These are phyloP conservation scores for Todiramphus saurophagus DNA, from an alignment of 2,113 vertebrate species.

Conservation along the genomic window DNA sequence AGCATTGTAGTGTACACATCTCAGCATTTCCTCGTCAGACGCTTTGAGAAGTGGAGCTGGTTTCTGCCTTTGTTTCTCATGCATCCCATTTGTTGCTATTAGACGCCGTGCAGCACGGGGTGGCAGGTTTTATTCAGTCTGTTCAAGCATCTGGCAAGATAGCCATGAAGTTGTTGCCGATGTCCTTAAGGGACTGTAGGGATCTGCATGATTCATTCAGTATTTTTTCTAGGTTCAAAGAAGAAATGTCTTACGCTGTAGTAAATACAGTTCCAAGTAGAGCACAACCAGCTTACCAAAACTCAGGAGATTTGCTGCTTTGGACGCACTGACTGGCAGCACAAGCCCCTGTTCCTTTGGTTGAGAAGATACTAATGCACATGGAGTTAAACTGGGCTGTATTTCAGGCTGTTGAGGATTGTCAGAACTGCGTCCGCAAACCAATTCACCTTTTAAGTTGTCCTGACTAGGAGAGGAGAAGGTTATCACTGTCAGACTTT, in stretches of 20 bases:
- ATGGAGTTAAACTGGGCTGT: neutral
- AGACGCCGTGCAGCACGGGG: neutral
- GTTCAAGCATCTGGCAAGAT: conserved; percentile 42
- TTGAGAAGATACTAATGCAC: neutral
- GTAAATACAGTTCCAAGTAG: conserved; percentile 22
- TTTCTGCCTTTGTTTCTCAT: conserved; percentile 5
- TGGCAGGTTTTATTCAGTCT: conserved; percentile 50
- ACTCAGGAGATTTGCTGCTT: neutral
- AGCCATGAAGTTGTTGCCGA: conserved; percentile 21
- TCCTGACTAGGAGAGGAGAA: neutral
- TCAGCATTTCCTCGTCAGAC: neutral
- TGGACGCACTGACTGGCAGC: neutral
- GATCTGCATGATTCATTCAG: conserved; percentile 50
- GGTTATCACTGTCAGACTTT: neutral
- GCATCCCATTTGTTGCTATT: neutral
- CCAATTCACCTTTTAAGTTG: neutral
- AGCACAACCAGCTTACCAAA: conserved; percentile 2
- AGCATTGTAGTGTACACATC: neutral
- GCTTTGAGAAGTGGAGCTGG: neutral
- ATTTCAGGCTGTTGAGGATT: neutral
- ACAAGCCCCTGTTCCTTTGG: neutral
- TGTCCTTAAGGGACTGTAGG: conserved; percentile 53
- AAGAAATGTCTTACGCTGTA: neutral
- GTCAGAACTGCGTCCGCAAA: neutral
- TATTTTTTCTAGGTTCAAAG: conserved; percentile 28